Evolutionary conservation across 2,888 invertebrate species (phyloP).

Genomic region (Lochmaea crataegi): DNA sequence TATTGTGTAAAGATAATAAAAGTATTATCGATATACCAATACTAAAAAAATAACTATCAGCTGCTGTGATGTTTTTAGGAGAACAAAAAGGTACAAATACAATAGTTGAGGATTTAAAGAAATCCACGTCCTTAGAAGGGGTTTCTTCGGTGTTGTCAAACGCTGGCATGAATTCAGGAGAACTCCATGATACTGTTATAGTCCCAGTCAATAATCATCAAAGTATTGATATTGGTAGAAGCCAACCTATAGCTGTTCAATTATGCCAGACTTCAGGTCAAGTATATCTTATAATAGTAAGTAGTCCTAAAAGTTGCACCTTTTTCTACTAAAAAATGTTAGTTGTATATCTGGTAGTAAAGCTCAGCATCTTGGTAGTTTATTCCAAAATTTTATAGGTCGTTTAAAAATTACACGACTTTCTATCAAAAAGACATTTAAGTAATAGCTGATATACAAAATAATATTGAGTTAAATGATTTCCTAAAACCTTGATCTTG

Average conservation of each 20-base stretch:
- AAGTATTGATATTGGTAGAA: constrained; percentile 26
- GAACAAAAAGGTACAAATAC: neutral
- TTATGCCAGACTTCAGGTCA: constrained; percentile 62
- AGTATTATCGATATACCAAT: no score
- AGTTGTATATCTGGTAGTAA: neutral
- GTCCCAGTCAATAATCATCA: constrained; percentile 37
- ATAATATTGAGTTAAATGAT: no score
- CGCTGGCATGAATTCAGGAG: constrained; percentile 66
- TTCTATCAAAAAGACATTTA: no score
- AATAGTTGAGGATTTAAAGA: neutral
- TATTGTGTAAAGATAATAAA: no score
- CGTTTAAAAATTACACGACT: no score
- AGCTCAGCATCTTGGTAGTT: neutral
- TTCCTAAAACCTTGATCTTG: no score
- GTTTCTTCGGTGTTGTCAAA: constrained; percentile 26
- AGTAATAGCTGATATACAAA: no score
- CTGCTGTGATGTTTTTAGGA: neutral
- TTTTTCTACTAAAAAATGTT: neutral
- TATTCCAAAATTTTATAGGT: neutral
- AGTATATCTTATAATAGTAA: constrained; percentile 67
- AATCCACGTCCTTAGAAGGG: constrained; percentile 1
- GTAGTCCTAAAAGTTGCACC: constrained; percentile 50
- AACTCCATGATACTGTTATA: constrained; percentile 67
- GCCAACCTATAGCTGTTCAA: constrained; percentile 50
- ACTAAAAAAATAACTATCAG: no score